Evolutionary conservation across 2,113 vertebrate genomes (phyloP).

Genomic region (Ophiodon elongatus): DNA sequence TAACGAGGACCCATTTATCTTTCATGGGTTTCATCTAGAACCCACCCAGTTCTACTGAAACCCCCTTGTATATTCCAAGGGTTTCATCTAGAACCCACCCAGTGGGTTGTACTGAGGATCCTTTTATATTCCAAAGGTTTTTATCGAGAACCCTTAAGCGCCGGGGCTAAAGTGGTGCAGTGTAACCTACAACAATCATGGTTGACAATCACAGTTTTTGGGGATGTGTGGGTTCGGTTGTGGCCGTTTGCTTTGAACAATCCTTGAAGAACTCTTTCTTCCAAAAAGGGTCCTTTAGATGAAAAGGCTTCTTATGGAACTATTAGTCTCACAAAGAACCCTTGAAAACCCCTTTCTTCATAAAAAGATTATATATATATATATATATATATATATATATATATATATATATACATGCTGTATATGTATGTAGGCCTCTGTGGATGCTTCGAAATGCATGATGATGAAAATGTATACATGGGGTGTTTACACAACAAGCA

Average conservation of each 20-base stretch:
- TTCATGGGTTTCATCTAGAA: no score
- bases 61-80: no score
- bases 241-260: no score
- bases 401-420: neutral
- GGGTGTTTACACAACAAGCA: constrained; percentile 18
- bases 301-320: neutral
- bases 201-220: neutral
- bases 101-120: no score
- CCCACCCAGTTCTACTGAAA: no score
- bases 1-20: no score
- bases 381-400: no score
- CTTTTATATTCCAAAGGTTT: neutral
- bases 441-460: neutral
- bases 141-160: neutral
- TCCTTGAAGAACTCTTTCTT: neutral
- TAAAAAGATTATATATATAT: neutral
- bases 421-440: neutral
- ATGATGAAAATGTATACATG: constrained; percentile 2
- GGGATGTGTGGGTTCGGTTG: neutral
- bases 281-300: neutral
- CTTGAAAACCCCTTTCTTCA: neutral
- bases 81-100: no score
- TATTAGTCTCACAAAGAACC: neutral
- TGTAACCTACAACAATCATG: neutral
- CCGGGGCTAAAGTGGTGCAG: neutral